Evolutionary conservation across 2,113 vertebrate species (phyloP), one percentile per base, ranked within the genome.

Genomic region (Chionis minor): DNA sequence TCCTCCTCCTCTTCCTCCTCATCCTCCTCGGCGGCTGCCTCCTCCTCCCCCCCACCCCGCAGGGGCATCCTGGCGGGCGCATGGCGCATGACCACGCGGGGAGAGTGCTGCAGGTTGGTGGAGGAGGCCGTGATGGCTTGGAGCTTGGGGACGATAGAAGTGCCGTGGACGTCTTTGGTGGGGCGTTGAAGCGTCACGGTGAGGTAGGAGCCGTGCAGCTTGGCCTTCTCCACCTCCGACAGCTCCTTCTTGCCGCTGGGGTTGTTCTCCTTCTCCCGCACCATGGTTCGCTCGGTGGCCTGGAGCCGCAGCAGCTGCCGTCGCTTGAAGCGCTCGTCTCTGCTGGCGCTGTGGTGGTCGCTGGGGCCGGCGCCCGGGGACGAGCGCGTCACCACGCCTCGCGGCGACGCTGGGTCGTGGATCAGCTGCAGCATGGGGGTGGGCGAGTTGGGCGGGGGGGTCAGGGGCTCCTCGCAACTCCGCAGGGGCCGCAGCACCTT

Each of bases 101-200:
- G 99, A 22, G 99, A 98, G 90, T 98, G 98, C 69, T 99, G 98
- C 83, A 97, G 98, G 93, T 98, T 98, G 98, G 97, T 82, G 94
- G 97, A 98, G 98, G 97, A 98, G 97, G 97, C 98, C 6, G 99
- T 98, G 66, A 99, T 98, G 78, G 99, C 99, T 98, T 99, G 99
- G 88, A 99, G 98, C 98, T 99, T 99, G 93, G 99, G 99, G 86
- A 99, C 99, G 51, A 99, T 99, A 47, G 99, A 98, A 83, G 98
- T 98, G 95, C 99, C 98, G 14, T 99, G 98, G 97, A 99, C 98
- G 21, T 98, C 98, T 97, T 99, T 99, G 97, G 99, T 98, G 83
- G 99, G 99, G 94, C 98, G 98, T 94, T 99, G 99, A 45, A 99
- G 98, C 3, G 98, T 99, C 81, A 99, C 99, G 35, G 99, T 99